Conservation (phyloP, 2,888 invertebrate species). For the Drosophila subsilvestris region DNA sequence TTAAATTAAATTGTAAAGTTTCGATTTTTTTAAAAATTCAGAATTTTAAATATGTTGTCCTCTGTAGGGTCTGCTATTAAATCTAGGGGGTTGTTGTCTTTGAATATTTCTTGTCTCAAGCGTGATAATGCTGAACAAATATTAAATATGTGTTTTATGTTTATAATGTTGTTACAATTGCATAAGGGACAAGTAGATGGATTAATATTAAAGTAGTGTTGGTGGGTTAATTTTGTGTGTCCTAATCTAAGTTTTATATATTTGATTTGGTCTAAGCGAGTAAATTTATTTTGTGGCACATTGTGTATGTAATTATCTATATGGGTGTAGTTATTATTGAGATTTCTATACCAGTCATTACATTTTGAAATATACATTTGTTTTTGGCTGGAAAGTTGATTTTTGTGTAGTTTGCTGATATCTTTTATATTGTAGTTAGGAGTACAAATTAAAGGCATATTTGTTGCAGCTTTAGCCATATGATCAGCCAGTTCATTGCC, state of each 20-base stretch:
- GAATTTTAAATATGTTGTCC: slow-evolving; percentile 3
- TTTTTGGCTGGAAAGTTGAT: slow-evolving; percentile 4
- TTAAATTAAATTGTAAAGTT: too few species aligned
- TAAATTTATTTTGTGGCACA: slow-evolving; percentile 8
- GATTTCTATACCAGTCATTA: neutral
- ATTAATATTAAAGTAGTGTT: neutral
- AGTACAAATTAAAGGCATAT: too few species aligned
- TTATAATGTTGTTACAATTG: slow-evolving; percentile 3
- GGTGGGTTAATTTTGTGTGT: slow-evolving; percentile 6
- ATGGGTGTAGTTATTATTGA: slow-evolving; percentile 6
- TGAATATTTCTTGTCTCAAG: slow-evolving; percentile 7
- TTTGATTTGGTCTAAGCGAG: slow-evolving; percentile 13
- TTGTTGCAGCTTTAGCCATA: too few species aligned
- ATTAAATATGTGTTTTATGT: slow-evolving; percentile 11
- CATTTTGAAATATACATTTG: neutral
- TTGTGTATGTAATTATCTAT: slow-evolving; percentile 7
- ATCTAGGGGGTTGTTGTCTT: slow-evolving; percentile 1
- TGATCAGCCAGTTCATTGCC: neutral
- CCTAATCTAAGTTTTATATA: too few species aligned
- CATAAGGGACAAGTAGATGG: neutral
- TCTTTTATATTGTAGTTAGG: neutral
- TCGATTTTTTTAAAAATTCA: neutral
- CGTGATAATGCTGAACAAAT: slow-evolving; percentile 11
- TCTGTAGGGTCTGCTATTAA: slow-evolving; percentile 3
- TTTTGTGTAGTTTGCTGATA: neutral